Percentiles rank a stretch among this genome's conserved stretches.
phyloP scores from a whole-genome alignment of 1,140 invertebrate genomes.

The Diuraphis noxia region DNA sequence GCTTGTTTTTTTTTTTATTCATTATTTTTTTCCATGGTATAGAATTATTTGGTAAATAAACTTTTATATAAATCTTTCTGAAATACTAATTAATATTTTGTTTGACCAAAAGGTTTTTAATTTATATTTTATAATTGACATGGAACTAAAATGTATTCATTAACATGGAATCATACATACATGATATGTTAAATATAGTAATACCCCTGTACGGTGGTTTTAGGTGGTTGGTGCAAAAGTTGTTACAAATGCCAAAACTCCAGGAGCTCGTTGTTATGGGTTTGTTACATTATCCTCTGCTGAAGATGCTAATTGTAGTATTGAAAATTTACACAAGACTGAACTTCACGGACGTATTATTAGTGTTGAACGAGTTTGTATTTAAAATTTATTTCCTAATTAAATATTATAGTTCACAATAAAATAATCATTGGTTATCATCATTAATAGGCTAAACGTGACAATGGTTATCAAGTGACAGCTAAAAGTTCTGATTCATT shows the following conservation, averaged over 20 bases:
- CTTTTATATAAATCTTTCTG: too few species aligned
- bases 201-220: neutral
- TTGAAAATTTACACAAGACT: slow-evolving; percentile 84
- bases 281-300: slow-evolving; percentile 90
- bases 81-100: too few species aligned
- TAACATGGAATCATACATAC: too few species aligned
- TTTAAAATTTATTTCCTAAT: neutral
- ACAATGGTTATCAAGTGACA: slow-evolving; percentile 53
- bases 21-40: too few species aligned
- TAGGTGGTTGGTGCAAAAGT: slow-evolving; percentile 85
- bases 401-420: neutral
- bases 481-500: slow-evolving; percentile 58
- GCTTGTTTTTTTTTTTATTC: too few species aligned
- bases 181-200: too few species aligned
- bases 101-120: too few species aligned
- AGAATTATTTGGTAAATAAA: too few species aligned
- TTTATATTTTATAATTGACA: too few species aligned
- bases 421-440: neutral
- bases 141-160: too few species aligned
- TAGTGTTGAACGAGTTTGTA: slow-evolving; percentile 78
- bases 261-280: slow-evolving; percentile 89
- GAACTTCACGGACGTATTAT: slow-evolving; percentile 92
- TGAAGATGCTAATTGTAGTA: slow-evolving; percentile 87
- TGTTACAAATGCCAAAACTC: slow-evolving; percentile 90
- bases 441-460: slow-evolving; percentile 57